Conservation (phyloP, 2,113 vertebrate species). For the Micronisus gabar region DNA sequence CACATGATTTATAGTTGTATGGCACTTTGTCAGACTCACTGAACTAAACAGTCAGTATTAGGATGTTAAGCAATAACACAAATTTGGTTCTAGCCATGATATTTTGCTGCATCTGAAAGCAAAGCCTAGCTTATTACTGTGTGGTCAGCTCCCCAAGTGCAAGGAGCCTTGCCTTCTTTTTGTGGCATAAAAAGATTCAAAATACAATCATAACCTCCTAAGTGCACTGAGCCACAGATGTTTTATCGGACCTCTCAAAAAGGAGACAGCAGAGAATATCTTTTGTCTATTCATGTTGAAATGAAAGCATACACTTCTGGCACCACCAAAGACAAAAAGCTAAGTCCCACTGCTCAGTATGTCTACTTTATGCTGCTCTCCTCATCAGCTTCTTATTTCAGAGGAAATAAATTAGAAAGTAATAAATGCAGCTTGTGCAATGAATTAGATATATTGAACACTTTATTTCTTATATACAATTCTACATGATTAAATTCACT, state of each 20-base stretch:
- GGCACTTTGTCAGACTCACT: neutral
- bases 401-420: neutral
- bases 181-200: neutral
- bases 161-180: neutral
- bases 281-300: neutral
- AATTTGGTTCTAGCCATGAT: neutral
- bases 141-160: neutral
- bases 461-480: neutral
- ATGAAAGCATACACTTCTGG: neutral
- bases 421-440: neutral
- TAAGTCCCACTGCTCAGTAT: neutral
- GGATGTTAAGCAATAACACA: neutral
- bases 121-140: neutral
- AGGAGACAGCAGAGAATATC: neutral
- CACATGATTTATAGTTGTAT: neutral
- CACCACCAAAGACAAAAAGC: neutral
- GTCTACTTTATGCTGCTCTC: neutral
- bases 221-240: neutral
- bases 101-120: neutral
- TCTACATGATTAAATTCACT: neutral
- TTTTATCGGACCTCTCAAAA: neutral
- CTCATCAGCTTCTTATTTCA: neutral
- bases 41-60: neutral
- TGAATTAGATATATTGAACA: neutral
- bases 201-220: neutral